A percentile compares a stretch with the other conserved stretches of the same genome.
Conservation (phyloP, 2,888 invertebrate genomes). For the Notocelia uddmanniana region DNA sequence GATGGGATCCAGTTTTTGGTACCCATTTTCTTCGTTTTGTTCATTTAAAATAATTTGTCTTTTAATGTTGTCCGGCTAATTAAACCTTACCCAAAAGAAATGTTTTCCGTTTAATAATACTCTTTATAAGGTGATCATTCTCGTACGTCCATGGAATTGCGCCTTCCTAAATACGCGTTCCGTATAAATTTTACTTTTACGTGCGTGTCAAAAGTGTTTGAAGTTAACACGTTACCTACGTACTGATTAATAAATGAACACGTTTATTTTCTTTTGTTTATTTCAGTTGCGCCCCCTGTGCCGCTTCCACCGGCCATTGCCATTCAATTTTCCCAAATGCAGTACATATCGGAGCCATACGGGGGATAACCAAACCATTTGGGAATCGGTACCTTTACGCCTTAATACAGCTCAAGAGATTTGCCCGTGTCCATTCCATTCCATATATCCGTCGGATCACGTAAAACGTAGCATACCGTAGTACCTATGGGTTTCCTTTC, state of each 20-base stretch:
- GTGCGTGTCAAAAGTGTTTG: not conserved
- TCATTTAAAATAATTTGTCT: constrained; percentile 33
- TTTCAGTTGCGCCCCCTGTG: constrained; percentile 61
- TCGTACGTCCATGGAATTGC: not conserved
- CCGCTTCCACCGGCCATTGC: constrained; percentile 64
- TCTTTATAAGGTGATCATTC: not conserved
- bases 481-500: constrained; percentile 80
- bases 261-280: constrained; percentile 39
- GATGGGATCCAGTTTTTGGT: constrained; percentile 74
- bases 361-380: constrained; percentile 75
- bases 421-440: constrained; percentile 77
- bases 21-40: constrained; percentile 68
- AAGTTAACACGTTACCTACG: not conserved
- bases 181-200: not conserved
- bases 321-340: constrained; percentile 73
- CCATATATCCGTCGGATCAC: constrained; percentile 73
- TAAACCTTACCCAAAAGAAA: constrained; percentile 9
- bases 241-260: not conserved
- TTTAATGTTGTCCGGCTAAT: constrained; percentile 13
- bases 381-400: constrained; percentile 75
- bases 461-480: constrained; percentile 70
- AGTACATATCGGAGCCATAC: constrained; percentile 67
- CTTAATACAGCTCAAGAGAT: constrained; percentile 81
- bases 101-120: not conserved
- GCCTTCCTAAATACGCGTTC: not conserved